phyloP scores from a whole-genome alignment of 2,113 vertebrate species.

The Parotia lawesii region DNA sequence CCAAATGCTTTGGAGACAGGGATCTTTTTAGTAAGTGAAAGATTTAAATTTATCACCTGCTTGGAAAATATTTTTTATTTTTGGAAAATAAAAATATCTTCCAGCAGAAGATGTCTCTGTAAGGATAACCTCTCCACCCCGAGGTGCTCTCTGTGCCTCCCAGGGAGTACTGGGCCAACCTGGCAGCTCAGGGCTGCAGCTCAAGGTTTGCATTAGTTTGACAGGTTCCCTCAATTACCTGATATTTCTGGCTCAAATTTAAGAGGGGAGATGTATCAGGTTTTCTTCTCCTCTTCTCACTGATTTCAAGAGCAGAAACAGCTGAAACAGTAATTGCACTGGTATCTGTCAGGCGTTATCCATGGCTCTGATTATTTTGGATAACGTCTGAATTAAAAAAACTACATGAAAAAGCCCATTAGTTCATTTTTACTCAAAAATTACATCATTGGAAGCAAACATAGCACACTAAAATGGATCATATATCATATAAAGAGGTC shows the following conservation, averaged over 20 bases:
- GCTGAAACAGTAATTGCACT: neutral
- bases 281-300: neutral
- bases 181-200: neutral
- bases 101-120: rapidly evolving
- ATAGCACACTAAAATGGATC: neutral
- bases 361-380: neutral
- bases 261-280: neutral
- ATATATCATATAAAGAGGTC: neutral
- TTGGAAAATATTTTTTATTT: neutral
- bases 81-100: neutral
- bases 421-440: neutral
- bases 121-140: neutral
- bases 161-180: neutral
- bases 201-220: neutral
- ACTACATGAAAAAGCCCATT: neutral
- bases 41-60: neutral
- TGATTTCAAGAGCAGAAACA: neutral
- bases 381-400: neutral
- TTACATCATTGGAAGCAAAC: neutral
- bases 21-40: neutral
- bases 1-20: neutral
- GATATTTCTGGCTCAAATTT: neutral
- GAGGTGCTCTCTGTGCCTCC: neutral
- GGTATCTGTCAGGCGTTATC: neutral
- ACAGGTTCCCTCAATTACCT: neutral